phyloP scores from a whole-genome alignment of 2,113 vertebrate genomes.

The Struthio camelus region DNA sequence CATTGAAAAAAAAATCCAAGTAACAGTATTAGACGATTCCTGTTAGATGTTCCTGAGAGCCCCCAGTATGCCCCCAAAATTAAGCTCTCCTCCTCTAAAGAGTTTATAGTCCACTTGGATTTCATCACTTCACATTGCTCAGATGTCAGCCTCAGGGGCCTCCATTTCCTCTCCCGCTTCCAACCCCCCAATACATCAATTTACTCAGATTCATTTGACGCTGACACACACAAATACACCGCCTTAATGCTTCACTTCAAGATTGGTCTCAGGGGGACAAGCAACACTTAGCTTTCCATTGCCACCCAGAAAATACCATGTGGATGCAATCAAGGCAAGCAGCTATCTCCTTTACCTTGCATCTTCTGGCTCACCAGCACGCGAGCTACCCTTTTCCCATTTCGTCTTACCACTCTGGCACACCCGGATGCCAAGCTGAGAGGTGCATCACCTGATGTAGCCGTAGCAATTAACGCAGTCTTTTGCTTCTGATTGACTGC shows the following conservation, averaged over 20 bases:
- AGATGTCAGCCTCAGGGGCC: not conserved
- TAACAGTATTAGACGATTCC: not conserved
- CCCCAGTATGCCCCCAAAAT: no score
- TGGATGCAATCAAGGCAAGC: not conserved
- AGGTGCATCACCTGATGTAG: not conserved
- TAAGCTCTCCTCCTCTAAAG: not conserved
- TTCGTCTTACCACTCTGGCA: fast-evolving
- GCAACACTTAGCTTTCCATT: not conserved
- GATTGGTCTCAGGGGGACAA: not conserved
- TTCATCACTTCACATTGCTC: not conserved
- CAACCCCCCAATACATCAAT: fast-evolving
- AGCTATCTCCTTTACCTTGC: not conserved
- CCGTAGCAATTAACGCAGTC: not conserved
- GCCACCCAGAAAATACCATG: not conserved
- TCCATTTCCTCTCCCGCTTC: not conserved
- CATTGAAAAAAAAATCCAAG: not conserved
- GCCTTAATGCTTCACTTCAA: no score
- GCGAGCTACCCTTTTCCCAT: fast-evolving
- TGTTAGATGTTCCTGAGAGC: not conserved
- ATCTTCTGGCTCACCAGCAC: no score
- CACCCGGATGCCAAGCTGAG: no score
- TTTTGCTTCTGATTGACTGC: not conserved
- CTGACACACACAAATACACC: not conserved
- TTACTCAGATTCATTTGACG: not conserved
- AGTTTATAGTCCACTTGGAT: not conserved